Conservation (phyloP, 2,888 invertebrate species). For the Cataglyphis cursor region DNA sequence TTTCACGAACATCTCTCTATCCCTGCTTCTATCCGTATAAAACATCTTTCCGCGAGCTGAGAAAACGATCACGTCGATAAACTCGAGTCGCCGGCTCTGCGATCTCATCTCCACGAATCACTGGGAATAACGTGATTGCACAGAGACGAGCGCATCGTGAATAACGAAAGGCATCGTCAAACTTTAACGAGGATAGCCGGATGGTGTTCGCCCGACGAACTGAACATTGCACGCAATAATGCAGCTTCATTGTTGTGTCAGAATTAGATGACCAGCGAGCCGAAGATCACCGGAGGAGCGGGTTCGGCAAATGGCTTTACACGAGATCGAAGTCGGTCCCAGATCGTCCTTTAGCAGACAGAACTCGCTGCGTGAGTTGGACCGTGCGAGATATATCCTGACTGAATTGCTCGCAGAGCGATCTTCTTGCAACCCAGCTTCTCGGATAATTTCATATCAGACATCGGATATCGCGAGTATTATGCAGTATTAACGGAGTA, state of each 20-base stretch:
- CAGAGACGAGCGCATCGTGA: constrained; percentile 52
- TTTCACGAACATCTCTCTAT: constrained; percentile 25
- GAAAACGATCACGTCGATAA: constrained; percentile 14
- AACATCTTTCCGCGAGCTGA: neutral
- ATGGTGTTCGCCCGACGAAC: constrained; percentile 25
- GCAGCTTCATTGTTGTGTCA: constrained; percentile 39
- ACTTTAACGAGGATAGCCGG: constrained; percentile 58
- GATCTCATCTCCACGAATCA: constrained; percentile 33
- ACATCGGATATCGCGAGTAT: constrained; percentile 28
- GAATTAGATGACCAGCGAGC: constrained; percentile 30
- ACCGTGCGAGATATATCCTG: constrained; percentile 4
- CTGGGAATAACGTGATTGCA: constrained; percentile 65
- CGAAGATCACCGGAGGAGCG: neutral
- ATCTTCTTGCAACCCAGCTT: neutral
- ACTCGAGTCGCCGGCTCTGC: neutral
- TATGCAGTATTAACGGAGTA: constrained; percentile 10
- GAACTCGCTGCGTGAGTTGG: constrained; percentile 31
- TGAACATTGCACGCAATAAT: constrained; percentile 52
- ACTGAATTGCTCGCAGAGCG: neutral
- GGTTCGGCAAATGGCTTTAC: constrained; percentile 44
- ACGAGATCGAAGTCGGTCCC: constrained; percentile 34
- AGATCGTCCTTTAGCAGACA: constrained; percentile 8
- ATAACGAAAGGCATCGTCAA: constrained; percentile 60
- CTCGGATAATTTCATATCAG: constrained; percentile 46
- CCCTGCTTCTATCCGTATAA: neutral